phyloP scores from a whole-genome alignment of 2,888 invertebrate species.

The Eustalomyia histrio region DNA sequence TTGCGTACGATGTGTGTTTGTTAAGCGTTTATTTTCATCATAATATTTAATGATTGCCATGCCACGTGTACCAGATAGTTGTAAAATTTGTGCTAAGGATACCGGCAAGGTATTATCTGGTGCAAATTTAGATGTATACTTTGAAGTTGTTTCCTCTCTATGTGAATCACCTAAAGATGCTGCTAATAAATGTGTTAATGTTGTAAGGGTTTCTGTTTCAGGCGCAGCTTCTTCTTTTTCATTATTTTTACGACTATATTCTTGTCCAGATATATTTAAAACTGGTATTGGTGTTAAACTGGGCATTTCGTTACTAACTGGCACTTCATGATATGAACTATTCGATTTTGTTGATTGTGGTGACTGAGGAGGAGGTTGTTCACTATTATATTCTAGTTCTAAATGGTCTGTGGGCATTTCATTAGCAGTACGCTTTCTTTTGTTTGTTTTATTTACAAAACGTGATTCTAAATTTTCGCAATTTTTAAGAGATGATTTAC shows the following conservation, averaged over 20 bases:
- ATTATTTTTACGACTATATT: background rate
- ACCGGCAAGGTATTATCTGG: conserved; percentile 40
- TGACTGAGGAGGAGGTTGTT: background rate
- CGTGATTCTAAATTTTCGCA: background rate
- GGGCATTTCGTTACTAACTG: background rate
- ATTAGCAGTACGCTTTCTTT: background rate
- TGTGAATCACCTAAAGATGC: background rate
- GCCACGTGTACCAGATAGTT: conserved; percentile 69
- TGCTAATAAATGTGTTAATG: background rate
- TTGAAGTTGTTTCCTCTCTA: background rate
- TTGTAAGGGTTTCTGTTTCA: background rate
- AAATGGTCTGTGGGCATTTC: background rate
- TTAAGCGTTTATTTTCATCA: conserved; percentile 68
- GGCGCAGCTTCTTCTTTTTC: background rate
- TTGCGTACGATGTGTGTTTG: conserved; percentile 69
- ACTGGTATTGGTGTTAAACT: background rate
- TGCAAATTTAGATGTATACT: conserved; percentile 34
- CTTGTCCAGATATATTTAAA: background rate
- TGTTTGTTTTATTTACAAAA: background rate
- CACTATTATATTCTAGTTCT: background rate
- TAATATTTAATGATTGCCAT: conserved; percentile 68
- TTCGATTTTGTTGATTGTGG: background rate
- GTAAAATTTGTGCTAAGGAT: conserved; percentile 70
- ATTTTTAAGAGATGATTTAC: background rate
- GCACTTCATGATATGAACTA: background rate